Percentiles rank a stretch among this genome's conserved stretches.
phyloP scores from a whole-genome alignment of 2,888 invertebrate genomes.

The Myopa tessellatipennis region DNA sequence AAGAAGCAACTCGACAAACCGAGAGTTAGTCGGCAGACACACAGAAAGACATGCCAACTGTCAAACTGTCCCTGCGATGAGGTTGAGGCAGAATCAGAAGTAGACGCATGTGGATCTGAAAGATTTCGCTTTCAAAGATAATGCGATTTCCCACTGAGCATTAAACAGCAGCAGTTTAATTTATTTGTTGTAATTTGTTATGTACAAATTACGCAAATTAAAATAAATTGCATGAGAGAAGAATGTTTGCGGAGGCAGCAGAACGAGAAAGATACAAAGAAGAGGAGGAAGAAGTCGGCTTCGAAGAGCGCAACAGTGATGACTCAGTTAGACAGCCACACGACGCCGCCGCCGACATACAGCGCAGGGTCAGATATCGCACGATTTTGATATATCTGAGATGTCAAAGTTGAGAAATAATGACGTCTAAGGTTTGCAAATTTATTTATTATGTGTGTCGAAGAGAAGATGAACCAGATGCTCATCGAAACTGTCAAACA shows the following conservation, averaged over 20 bases:
- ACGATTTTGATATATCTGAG: not conserved
- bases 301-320: not conserved
- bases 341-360: not conserved
- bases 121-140: constrained; percentile 10
- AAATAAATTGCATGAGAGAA: constrained; percentile 36
- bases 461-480: too few relatives aligned
- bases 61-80: not conserved
- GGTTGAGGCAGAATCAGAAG: not conserved
- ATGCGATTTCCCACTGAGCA: not conserved
- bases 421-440: too few relatives aligned
- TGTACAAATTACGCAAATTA: constrained; percentile 39
- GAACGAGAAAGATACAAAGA: not conserved
- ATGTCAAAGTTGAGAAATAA: too few relatives aligned
- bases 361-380: not conserved
- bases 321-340: not conserved
- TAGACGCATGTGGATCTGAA: not conserved
- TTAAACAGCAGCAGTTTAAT: constrained; percentile 21
- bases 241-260: constrained; percentile 9
- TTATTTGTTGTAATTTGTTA: constrained; percentile 34
- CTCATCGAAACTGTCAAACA: not conserved
- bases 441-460: too few relatives aligned
- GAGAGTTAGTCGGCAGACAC: not conserved
- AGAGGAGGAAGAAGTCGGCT: not conserved
- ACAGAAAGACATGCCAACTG: not conserved
- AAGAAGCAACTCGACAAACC: not conserved